phyloP scores from a whole-genome alignment of 2,113 vertebrate genomes.

The Chiloscyllium plagiosum region DNA sequence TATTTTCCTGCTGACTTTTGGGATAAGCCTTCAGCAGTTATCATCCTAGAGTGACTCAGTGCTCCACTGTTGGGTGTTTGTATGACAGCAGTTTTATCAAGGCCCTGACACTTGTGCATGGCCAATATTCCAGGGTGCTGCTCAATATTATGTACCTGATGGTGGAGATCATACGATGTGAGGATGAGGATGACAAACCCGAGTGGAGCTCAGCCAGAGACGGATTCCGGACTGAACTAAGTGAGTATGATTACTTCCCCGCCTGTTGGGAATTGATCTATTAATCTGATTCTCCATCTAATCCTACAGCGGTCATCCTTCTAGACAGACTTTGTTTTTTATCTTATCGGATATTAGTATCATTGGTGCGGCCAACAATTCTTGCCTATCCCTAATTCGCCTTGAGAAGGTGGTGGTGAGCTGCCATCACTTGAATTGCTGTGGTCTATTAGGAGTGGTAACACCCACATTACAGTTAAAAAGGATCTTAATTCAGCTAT shows the following conservation, averaged over 20 bases:
- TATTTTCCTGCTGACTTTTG: background rate
- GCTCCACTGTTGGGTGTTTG: background rate
- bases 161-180: constrained; percentile 82
- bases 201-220: constrained; percentile 74
- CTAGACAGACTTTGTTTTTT: background rate
- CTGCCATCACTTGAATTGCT: background rate
- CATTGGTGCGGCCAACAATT: background rate
- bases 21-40: background rate
- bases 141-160: constrained; percentile 93
- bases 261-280: background rate
- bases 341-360: background rate
- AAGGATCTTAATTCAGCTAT: no score
- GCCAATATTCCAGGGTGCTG: constrained; percentile 65
- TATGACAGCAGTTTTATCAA: background rate
- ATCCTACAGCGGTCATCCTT: background rate
- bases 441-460: background rate
- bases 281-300: background rate
- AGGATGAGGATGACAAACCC: constrained; percentile 60
- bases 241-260: constrained; percentile 54
- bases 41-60: background rate
- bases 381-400: background rate
- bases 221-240: constrained; percentile 78
- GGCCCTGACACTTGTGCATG: background rate
- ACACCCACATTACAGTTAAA: background rate
- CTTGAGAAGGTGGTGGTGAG: background rate